Evolutionary conservation across 2,888 invertebrate species (phyloP).

Genomic region (Apamea monoglypha): DNA sequence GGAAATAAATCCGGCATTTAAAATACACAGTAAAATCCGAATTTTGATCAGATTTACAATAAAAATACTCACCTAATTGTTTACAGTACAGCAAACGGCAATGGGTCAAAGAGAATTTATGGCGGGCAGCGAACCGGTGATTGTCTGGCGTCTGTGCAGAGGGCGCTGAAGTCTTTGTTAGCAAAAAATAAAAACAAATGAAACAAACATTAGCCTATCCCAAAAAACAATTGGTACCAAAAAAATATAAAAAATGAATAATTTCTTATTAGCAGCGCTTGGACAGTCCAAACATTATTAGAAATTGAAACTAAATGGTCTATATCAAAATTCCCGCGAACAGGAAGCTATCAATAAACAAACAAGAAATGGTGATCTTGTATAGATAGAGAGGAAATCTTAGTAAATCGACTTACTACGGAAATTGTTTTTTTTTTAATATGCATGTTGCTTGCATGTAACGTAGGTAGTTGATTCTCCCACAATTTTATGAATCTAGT

Average conservation of each 20-base stretch:
- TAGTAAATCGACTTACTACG: conserved; percentile 30
- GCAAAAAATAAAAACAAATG: conserved; percentile 52
- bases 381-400: background rate
- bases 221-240: background rate
- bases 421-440: background rate
- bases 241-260: background rate
- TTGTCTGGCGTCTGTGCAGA: conserved; percentile 87
- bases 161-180: conserved; percentile 78
- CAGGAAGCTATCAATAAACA: conserved; percentile 55
- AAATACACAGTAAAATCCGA: conserved; percentile 11
- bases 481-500: background rate
- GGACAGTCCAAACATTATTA: background rate
- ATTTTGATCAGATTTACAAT: conserved; percentile 54
- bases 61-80: conserved; percentile 85
- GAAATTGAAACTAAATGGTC: background rate
- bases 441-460: background rate
- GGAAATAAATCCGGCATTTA: background rate
- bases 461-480: background rate
- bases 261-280: background rate
- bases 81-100: conserved; percentile 87
- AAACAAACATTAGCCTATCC: background rate
- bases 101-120: conserved; percentile 83
- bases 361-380: conserved; percentile 33
- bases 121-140: conserved; percentile 82
- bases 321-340: conserved; percentile 54